These are phyloP conservation scores for Fistularia tabacaria DNA, from an alignment of 2,797 vertebrate species.

Conservation along the genomic window DNA sequence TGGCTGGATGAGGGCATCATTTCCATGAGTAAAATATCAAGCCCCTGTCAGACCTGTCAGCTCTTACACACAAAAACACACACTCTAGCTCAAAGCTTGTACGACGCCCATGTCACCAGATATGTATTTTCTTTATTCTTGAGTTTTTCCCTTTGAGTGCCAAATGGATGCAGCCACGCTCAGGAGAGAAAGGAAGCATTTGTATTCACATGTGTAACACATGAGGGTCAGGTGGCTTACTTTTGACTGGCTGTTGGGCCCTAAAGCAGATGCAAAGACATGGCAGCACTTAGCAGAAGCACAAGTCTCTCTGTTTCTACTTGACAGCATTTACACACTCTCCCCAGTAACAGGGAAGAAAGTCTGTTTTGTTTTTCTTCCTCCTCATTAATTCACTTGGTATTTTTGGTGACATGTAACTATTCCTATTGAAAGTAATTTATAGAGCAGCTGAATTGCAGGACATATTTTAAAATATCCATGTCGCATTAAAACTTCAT, in stretches of 20 bases:
- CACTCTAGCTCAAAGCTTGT: conserved; percentile 7
- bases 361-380: too few species aligned
- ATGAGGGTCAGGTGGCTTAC: conserved; percentile 24
- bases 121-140: conserved; percentile 29
- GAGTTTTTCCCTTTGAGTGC: conserved; percentile 38
- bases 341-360: too few species aligned
- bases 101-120: conserved; percentile 19
- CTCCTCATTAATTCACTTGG: too few species aligned
- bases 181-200: conserved; percentile 37
- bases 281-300: conserved; percentile 48
- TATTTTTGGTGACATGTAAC: too few species aligned
- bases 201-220: conserved; percentile 45
- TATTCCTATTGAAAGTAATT: too few species aligned
- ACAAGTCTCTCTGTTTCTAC: conserved; percentile 46
- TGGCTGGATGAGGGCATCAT: conserved; percentile 63
- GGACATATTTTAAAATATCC: too few species aligned
- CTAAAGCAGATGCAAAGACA: conserved; percentile 34
- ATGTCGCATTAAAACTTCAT: too few species aligned
- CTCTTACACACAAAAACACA: conserved; percentile 29
- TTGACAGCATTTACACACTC: too few species aligned
- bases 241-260: conserved; percentile 49
- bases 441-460: too few species aligned
- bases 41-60: conserved; percentile 60
- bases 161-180: conserved; percentile 41
- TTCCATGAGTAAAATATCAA: conserved; percentile 73